phyloP scores from a whole-genome alignment of 2,113 vertebrate species.

The Mormyrus iriodes region DNA sequence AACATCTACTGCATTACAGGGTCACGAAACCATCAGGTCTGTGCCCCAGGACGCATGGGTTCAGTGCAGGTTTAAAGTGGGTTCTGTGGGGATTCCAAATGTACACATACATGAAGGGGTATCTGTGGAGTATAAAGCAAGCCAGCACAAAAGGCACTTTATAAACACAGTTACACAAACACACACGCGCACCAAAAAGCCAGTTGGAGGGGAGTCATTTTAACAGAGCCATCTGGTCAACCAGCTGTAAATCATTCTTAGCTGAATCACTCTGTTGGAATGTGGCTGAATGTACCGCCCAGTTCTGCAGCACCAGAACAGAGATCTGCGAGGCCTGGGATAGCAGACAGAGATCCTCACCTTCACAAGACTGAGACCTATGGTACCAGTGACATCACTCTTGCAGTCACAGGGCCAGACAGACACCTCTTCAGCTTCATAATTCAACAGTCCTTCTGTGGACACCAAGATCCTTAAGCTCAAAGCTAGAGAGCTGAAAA shows the following conservation, averaged over 20 bases:
- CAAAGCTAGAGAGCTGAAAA: not conserved
- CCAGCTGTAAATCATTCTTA: conserved; percentile 5
- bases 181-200: not conserved
- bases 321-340: not conserved
- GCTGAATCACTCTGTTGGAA: conserved; percentile 24
- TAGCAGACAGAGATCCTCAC: not conserved
- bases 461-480: not conserved
- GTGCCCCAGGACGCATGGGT: not conserved
- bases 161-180: not conserved
- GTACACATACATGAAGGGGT: not conserved
- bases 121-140: not conserved
- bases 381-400: not conserved
- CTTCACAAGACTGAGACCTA: not conserved
- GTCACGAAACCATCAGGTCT: not conserved
- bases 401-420: not conserved
- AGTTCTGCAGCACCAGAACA: not conserved
- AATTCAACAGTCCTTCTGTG: not conserved
- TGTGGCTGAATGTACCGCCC: not conserved
- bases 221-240: conserved; percentile 11
- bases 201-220: not conserved
- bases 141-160: not conserved
- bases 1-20: not conserved
- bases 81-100: not conserved
- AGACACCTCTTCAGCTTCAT: not conserved
- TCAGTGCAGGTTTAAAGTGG: not conserved